Conservation (phyloP, 2,888 invertebrate genomes). For the Diloba caeruleocephala region DNA sequence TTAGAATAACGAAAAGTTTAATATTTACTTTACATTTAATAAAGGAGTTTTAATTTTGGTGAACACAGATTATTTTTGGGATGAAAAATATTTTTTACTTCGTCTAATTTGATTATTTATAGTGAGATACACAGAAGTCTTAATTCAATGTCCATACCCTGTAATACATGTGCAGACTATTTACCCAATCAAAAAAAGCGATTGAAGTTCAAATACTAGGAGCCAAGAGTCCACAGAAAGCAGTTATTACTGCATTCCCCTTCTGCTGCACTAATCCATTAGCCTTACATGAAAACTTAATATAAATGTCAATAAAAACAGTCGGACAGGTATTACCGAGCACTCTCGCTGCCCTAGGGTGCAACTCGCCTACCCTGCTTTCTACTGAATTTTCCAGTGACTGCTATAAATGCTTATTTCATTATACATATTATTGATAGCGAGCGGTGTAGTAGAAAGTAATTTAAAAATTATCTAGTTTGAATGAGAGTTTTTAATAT, state of each 20-base stretch:
- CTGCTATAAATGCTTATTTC: conserved; percentile 42
- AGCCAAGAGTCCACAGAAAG: conserved; percentile 20
- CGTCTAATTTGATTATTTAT: no score
- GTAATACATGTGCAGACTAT: background rate
- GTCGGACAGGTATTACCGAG: conserved; percentile 67
- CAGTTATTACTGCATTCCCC: conserved; percentile 60
- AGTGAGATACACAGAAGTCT: no score
- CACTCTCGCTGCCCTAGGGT: conserved; percentile 67
- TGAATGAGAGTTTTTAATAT: no score
- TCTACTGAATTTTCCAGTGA: conserved; percentile 49
- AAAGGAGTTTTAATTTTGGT: no score
- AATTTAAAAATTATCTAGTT: no score
- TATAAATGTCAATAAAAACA: conserved; percentile 79
- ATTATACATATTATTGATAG: conserved; percentile 41
- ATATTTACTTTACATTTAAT: no score
- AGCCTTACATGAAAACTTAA: conserved; percentile 84
- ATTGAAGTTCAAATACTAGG: conserved; percentile 6
- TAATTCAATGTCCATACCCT: no score
- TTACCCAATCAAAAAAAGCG: conserved; percentile 24
- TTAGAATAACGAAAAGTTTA: no score
- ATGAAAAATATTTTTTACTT: no score
- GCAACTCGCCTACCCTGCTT: conserved; percentile 50
- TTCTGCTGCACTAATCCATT: conserved; percentile 81
- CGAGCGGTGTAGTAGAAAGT: background rate
- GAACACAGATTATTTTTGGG: no score